Base-by-base conservation (phyloP, 2,888 invertebrate species). In the Zootermopsis nevadensis region DNA sequence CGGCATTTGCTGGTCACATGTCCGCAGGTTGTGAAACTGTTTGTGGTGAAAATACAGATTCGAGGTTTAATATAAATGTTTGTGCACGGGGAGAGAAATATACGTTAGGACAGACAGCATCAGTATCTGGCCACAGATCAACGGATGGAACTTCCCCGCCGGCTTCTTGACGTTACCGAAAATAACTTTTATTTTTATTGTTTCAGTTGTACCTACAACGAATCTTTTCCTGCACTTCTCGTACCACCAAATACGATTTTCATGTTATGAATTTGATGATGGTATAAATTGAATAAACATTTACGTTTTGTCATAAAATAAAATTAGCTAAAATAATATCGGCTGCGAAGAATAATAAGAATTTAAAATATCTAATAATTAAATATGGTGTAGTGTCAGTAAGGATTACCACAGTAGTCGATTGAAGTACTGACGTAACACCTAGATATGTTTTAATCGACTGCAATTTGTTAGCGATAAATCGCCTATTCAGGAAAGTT, bases 211-310 rank as follows among this genome's bases (percentile, higher is more conserved):
- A 79, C 35, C 79, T 38, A 38, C 38, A 27, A 0, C 38, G n/a
- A 33, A n/a, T 38, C 38, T 74, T 38, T 31, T 33, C 22, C 69
- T 22, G 22, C 30, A 33, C 33, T 22, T 31, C 33, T 55, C 30
- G 55, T 55, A 76, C 76, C 19, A 76, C 76, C 42, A 42, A 42
- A 76, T 38, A 77, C 77, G 27, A 19, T 33, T 77, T 53, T 10
- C 77, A 77, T 33, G 55, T 31, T 55, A 53, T 31, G 53, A 35
- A 79, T 66, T 53, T 60, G 35, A 79, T 79, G 33, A 27, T 24
- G 22, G 48, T 31, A 24, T 66, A 66, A 79, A 60, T 66, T 66
- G 79, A 79, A 38, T 60, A 27, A 79, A 35, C 27, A 66, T 31
- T 38, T 35, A 79, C 8, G 24, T 31, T 55, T 48, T 77, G 42